Percentiles rank a stretch among this genome's conserved stretches.
These are phyloP conservation scores for Idaea dimidiata DNA, from an alignment of 2,888 invertebrate genomes.

Conservation along the genomic window DNA sequence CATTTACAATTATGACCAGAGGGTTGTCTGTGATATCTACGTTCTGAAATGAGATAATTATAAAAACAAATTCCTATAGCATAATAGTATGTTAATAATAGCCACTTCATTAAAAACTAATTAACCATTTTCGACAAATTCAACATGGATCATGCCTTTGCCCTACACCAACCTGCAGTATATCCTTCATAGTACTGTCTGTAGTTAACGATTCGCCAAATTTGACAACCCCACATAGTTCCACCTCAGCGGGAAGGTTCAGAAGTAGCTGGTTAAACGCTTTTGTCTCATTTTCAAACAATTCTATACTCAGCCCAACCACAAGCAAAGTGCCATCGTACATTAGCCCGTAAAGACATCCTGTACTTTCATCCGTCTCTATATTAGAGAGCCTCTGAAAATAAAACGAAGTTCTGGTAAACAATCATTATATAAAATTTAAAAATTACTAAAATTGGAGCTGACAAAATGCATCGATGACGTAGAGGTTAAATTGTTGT, in stretches of 20 bases:
- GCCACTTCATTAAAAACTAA: too few relatives aligned
- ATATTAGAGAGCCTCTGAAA: constrained; percentile 84
- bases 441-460: constrained; percentile 5
- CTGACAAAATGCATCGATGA: constrained; percentile 41
- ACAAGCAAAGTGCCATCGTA: constrained; percentile 86
- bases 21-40: constrained; percentile 92
- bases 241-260: constrained; percentile 88
- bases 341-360: constrained; percentile 88
- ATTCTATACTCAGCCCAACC: constrained; percentile 85
- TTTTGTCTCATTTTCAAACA: constrained; percentile 78
- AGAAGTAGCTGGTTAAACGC: constrained; percentile 79
- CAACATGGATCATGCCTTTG: too few relatives aligned
- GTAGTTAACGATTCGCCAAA: constrained; percentile 82
- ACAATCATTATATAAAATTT: constrained; percentile 6
- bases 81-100: too few relatives aligned
- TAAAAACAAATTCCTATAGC: too few relatives aligned
- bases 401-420: constrained; percentile 7
- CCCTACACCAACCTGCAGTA: constrained; percentile 74
- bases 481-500: constrained; percentile 42
- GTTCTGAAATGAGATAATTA: constrained; percentile 67
- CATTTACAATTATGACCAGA: constrained; percentile 82
- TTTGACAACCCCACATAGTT: constrained; percentile 87
- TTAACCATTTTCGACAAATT: too few relatives aligned
- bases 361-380: constrained; percentile 82
- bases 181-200: constrained; percentile 82